Evolutionary conservation across 2,888 invertebrate genomes (phyloP), one percentile per base, ranked within the genome.

Genomic region (Pinctada fucata): DNA sequence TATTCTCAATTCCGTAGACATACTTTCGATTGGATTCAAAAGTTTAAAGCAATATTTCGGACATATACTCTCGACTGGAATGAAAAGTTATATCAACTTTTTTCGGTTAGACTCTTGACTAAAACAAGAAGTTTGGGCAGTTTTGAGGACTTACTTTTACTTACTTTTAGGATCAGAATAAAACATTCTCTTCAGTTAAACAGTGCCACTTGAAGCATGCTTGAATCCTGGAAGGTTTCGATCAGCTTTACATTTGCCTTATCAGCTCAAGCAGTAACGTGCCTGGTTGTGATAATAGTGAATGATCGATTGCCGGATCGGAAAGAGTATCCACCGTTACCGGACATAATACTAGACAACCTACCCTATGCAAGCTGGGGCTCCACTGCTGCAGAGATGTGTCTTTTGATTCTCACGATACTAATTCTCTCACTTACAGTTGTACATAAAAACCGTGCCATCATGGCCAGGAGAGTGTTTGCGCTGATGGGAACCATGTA

Each of bases 321-420:
- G 31, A 52, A 70, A n/a, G 70, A 76, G 67, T 64, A 76, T 58
- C 75, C 75, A 10, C 75, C 75, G n/a, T 49, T 76, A 70, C 75
- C 75, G 13, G 75, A 76, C 52, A 3, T 76, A 47, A 69, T 76
- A 16, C 31, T 76, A n/a, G 69, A 76, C 64, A 47, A 63, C 49
- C 49, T 76, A 49, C 68, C 75, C 2, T 51, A 76, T n/a, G 31
- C 70, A 48, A 47, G 63, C 5, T 76, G 75, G 75, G 75, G 69
- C 16, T 49, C 45, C 31, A 70, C 45, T 63, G 70, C 67, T 10
- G 47, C 75, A 64, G 75, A 76, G 47, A 50, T 10, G 49, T 58
- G 45, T n/a, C 10, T 76, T 6, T 16, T 76, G 58, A 48, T 45
- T 5, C 49, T 76, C 4, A 63, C 45, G 49, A 3, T 63, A 47